Conservation (phyloP, 2,113 vertebrate species). For the Otis tarda region DNA sequence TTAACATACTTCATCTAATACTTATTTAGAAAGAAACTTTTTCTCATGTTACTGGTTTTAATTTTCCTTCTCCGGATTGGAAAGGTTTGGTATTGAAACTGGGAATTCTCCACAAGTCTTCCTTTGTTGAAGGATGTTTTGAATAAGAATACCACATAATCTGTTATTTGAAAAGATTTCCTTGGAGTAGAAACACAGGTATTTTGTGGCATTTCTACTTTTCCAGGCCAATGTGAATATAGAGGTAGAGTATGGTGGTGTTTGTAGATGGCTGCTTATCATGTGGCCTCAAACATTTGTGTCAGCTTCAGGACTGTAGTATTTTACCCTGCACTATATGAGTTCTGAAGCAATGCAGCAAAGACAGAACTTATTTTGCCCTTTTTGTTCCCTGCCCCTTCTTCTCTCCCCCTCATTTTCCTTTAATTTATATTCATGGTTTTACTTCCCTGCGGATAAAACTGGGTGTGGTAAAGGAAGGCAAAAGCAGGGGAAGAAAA, state of each 20-base stretch:
- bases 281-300: neutral
- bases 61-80: constrained; percentile 28
- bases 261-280: neutral
- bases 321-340: neutral
- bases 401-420: neutral
- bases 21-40: constrained; percentile 33
- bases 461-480: neutral
- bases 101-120: constrained; percentile 12
- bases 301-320: neutral
- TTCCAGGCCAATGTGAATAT: neutral
- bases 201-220: constrained; percentile 5
- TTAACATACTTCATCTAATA: constrained; percentile 49
- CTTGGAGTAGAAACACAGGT: neutral
- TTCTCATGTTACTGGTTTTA: constrained; percentile 27
- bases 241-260: neutral
- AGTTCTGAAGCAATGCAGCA: neutral
- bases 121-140: constrained; percentile 42
- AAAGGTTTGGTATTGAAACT: neutral
- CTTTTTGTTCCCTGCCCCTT: neutral
- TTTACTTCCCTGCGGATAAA: neutral
- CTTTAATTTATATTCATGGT: neutral
- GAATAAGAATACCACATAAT: constrained; percentile 6
- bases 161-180: constrained; percentile 9
- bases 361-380: neutral
- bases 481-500: neutral